Base-by-base conservation (phyloP, 2,113 vertebrate species). In the Dolichotis patagonum region DNA sequence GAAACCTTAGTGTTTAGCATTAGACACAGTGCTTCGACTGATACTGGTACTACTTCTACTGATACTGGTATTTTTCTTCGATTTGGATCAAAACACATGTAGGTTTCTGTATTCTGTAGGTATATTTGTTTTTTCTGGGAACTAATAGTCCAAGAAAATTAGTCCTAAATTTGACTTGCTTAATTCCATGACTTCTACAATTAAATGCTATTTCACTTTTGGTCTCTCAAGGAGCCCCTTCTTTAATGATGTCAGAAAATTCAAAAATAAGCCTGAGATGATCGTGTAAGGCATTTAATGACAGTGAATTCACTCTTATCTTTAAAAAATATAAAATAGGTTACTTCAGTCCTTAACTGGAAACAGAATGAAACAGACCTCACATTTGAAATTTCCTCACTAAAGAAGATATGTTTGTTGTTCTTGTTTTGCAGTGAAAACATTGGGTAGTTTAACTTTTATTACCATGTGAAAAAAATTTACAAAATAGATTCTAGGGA, bases 341-440 rank as follows among this genome's bases (percentile, higher is more conserved):
- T n/a, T 62, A 4, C 35, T 86, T 63, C 16, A 30, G 54, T 54
- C 75, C 28, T 63, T 30, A 94, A 77, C 30, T 69, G 8, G 30
- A 90, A 95, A n/a, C 12, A 85, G 28, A 96, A 69, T 90, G 78
- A 91, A 43, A 93, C 43, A 97, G 77, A 90, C 95, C 97, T 97
- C 77, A 95, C 46, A 94, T 58, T 46, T 83, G 75, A 52, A 91
- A 96, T 97, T 92, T 96, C 85, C 30, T 97, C 93, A 95, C 4
- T 93, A 81, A 97, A 96, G 89, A 88, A n/a, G 2, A 77, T 46
- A 86, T 52, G 22, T 52, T 60, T 14, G 7, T 38, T 73, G 9
- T 46, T 56, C 90, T 78, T 80, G 26, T 67, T 69, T 24, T 46
- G 11, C 86, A 91, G 73, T 92, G 5, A 91, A 85, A 89, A 92